Evolutionary conservation across 2,888 invertebrate genomes (phyloP).

Genomic region (Emmelina monodactyla): DNA sequence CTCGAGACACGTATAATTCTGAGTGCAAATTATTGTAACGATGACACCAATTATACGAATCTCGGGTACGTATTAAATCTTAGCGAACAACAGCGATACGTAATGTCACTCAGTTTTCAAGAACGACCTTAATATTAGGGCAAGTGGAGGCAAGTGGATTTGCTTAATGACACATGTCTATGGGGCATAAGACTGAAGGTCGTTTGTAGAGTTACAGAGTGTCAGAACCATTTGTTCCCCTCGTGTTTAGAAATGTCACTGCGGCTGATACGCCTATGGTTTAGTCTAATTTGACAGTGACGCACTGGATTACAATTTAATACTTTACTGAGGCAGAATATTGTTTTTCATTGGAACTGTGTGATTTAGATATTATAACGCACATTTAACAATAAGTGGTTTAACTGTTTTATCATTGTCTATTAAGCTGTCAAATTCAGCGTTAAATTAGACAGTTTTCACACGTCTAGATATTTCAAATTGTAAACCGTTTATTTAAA

Average conservation of each 20-base stretch:
- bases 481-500: no score
- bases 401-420: no score
- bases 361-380: conserved; percentile 24
- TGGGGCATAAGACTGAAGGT: conserved; percentile 46
- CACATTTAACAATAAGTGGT: no score
- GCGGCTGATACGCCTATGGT: conserved; percentile 53
- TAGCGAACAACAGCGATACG: conserved; percentile 18
- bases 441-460: no score
- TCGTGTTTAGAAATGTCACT: conserved; percentile 60
- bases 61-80: conserved; percentile 9
- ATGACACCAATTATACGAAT: background rate
- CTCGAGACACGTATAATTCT: no score
- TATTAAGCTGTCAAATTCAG: no score
- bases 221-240: conserved; percentile 58
- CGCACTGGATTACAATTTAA: conserved; percentile 58
- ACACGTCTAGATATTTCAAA: no score
- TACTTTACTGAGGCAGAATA: conserved; percentile 41
- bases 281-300: conserved; percentile 61
- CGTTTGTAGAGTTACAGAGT: conserved; percentile 50
- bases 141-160: background rate
- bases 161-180: conserved; percentile 32
- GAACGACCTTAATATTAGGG: conserved; percentile 23
- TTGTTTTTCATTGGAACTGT: conserved; percentile 36
- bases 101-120: conserved; percentile 29
- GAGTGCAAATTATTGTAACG: conserved; percentile 3